phyloP scores from a whole-genome alignment of 2,797 vertebrate species.

The Sarcophilus harrisii region DNA sequence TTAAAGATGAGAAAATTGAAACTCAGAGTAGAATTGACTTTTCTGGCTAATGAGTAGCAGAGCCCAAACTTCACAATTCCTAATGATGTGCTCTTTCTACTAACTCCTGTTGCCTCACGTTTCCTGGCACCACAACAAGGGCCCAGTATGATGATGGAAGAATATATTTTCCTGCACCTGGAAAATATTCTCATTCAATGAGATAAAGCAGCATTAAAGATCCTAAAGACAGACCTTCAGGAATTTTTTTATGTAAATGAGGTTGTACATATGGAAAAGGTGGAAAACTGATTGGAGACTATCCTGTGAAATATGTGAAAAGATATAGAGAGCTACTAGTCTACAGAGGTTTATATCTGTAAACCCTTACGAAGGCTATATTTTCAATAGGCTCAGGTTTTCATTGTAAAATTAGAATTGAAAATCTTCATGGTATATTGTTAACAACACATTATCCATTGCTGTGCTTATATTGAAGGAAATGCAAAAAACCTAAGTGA shows the following conservation, averaged over 20 bases:
- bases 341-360: neutral
- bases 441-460: neutral
- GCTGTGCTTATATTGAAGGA: neutral
- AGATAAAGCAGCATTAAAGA: neutral
- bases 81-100: neutral
- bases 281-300: neutral
- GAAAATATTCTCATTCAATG: neutral
- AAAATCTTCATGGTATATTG: neutral
- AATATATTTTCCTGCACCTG: neutral
- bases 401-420: neutral
- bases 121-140: neutral
- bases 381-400: neutral
- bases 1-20: neutral
- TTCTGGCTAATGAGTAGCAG: neutral
- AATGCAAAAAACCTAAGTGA: neutral
- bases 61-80: neutral
- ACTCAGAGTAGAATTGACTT: neutral
- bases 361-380: neutral
- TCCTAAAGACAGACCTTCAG: neutral
- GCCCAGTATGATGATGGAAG: neutral
- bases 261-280: neutral
- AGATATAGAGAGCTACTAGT: neutral
- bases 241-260: neutral
- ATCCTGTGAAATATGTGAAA: neutral
- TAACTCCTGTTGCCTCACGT: neutral